These are phyloP conservation scores for Sebastolobus alascanus DNA, from an alignment of 2,797 vertebrate species.

Conservation along the genomic window DNA sequence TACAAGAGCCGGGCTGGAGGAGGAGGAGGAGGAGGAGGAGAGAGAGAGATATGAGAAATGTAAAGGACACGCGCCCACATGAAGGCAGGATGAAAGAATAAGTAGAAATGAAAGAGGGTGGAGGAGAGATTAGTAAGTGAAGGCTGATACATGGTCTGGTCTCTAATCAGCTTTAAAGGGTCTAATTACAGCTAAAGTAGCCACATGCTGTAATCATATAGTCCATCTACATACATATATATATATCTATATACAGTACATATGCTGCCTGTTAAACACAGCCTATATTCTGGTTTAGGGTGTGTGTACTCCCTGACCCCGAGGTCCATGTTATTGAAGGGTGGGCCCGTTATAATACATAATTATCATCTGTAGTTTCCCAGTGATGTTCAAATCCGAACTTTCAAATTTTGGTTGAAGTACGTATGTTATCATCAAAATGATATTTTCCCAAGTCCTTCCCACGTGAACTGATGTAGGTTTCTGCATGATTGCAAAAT, in stretches of 20 bases:
- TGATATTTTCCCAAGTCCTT: not conserved
- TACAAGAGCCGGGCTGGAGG: conserved; percentile 8
- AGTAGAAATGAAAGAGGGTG: conserved; percentile 62
- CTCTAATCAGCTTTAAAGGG: conserved; percentile 70
- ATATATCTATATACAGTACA: conserved; percentile 12
- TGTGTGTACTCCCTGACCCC: conserved; percentile 8
- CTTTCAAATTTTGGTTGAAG: not conserved
- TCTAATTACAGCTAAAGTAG: conserved; percentile 55
- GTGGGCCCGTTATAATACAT: not conserved
- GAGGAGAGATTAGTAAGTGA: conserved; percentile 49
- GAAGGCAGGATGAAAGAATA: conserved; percentile 45
- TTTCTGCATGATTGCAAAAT: too few species aligned
- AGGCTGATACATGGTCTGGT: conserved; percentile 47
- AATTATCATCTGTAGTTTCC: not conserved
- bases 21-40: not conserved
- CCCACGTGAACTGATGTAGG: too few species aligned
- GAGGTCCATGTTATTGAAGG: not conserved
- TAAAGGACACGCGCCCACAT: conserved; percentile 51
- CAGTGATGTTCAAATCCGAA: not conserved
- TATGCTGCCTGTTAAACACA: conserved; percentile 40
- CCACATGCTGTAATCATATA: conserved; percentile 58
- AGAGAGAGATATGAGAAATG: conserved; percentile 9
- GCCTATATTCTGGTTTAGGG: conserved; percentile 22
- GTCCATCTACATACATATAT: conserved; percentile 13
- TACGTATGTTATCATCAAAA: not conserved